phyloP scores from a whole-genome alignment of 2,888 invertebrate genomes.

The Thymelicus acteon region DNA sequence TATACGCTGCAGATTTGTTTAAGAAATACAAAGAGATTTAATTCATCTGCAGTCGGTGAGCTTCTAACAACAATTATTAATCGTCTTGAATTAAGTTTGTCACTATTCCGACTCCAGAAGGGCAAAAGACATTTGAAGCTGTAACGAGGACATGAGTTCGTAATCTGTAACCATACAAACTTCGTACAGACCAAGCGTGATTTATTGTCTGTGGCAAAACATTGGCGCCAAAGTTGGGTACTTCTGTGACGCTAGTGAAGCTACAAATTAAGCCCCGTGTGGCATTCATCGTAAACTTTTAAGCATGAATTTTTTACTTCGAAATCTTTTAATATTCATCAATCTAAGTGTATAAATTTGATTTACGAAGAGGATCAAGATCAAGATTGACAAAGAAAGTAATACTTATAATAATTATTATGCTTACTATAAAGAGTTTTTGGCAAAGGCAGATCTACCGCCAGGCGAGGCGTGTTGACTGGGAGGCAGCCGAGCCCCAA shows the following conservation, averaged over 20 bases:
- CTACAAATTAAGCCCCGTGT: background rate
- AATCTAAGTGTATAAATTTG: too few species aligned
- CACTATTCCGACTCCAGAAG: background rate
- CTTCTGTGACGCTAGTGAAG: constrained; percentile 4
- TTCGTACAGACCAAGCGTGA: constrained; percentile 13
- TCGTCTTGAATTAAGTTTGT: background rate
- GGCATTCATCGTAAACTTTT: background rate
- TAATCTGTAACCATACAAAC: constrained; percentile 16
- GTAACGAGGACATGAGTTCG: constrained; percentile 4
- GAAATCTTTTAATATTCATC: too few species aligned
- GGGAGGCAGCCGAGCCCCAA: too few species aligned
- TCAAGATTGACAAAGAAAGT: too few species aligned
- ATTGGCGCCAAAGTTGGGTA: constrained; percentile 24
- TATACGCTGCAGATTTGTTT: too few species aligned
- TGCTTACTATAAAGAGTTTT: too few species aligned
- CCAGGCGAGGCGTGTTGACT: too few species aligned
- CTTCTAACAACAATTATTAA: background rate
- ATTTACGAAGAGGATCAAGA: too few species aligned
- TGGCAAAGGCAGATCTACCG: too few species aligned
- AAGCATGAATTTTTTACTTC: too few species aligned
- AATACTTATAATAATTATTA: too few species aligned
- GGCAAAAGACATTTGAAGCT: constrained; percentile 1
- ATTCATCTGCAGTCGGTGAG: background rate
- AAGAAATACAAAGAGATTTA: too few species aligned
- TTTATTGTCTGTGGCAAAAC: constrained; percentile 28